Conservation (phyloP, 2,888 invertebrate genomes). For the Harpalus rubripes region DNA sequence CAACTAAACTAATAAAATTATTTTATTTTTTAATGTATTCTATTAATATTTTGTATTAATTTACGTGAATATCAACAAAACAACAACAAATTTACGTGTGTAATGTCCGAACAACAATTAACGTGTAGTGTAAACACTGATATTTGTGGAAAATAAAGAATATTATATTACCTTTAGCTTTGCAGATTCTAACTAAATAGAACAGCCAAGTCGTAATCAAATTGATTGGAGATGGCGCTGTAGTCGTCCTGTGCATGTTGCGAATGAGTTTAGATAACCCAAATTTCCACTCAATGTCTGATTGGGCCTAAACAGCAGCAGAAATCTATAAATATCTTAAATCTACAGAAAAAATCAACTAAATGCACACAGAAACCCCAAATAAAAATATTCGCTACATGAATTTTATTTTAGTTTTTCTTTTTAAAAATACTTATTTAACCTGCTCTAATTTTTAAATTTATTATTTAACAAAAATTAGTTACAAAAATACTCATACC, state of each 20-base stretch:
- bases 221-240: constrained; percentile 98
- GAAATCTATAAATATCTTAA: constrained; percentile 33
- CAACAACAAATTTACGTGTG: constrained; percentile 47
- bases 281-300: constrained; percentile 99
- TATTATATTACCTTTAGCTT: constrained; percentile 76
- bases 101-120: constrained; percentile 45
- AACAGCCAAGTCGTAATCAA: constrained; percentile 96
- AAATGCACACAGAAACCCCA: constrained; percentile 51
- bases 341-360: constrained; percentile 13
- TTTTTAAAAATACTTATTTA: constrained; percentile 66
- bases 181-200: constrained; percentile 90
- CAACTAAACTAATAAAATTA: not conserved
- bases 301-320: constrained; percentile 89
- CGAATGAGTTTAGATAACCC: constrained; percentile 98
- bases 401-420: constrained; percentile 47
- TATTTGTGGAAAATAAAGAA: constrained; percentile 18
- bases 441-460: constrained; percentile 64
- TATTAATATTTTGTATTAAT: constrained; percentile 25
- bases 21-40: not conserved
- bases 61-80: constrained; percentile 48
- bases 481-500: constrained; percentile 65
- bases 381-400: constrained; percentile 50
- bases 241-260: constrained; percentile 98
- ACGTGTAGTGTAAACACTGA: constrained; percentile 46
- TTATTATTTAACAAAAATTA: constrained; percentile 59